These are phyloP conservation scores for Virgularia gustaviana DNA, from an alignment of 92 coral and sea anemone genomes.

Conservation along the genomic window DNA sequence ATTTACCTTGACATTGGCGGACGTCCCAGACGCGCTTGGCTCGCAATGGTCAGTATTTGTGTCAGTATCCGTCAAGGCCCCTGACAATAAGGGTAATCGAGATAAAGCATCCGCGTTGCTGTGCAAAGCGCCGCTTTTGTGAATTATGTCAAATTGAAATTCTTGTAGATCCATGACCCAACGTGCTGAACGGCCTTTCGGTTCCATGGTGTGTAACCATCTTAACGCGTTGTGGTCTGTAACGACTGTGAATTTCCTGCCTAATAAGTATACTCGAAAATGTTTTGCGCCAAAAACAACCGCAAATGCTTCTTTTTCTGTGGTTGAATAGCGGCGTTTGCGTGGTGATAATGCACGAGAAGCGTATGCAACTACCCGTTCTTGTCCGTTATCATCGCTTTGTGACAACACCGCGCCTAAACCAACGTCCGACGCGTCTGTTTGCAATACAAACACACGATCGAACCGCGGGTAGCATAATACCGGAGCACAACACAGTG, in stretches of 20 bases:
- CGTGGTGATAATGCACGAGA: neutral
- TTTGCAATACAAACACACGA: slow-evolving; percentile 11
- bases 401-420: neutral
- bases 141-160: slow-evolving; percentile 43
- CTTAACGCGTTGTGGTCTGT: slow-evolving; percentile 38
- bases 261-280: slow-evolving; percentile 25
- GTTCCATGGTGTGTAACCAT: slow-evolving; percentile 48
- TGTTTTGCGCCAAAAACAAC: slow-evolving; percentile 15
- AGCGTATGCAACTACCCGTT: slow-evolving; percentile 19
- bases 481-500: slow-evolving; percentile 35
- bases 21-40: neutral
- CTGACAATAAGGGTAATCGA: slow-evolving; percentile 9
- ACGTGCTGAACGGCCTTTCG: slow-evolving; percentile 39
- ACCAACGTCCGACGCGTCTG: slow-evolving; percentile 10
- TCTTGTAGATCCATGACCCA: slow-evolving; percentile 57
- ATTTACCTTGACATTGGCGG: too few relatives aligned
- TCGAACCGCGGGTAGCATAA: slow-evolving; percentile 27
- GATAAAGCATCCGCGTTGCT: slow-evolving; percentile 44
- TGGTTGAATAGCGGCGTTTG: slow-evolving; percentile 2
- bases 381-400: neutral
- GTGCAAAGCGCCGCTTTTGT: slow-evolving; percentile 44
- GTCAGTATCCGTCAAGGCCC: neutral
- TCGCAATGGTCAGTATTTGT: neutral
- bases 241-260: slow-evolving; percentile 19
- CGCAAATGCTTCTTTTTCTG: slow-evolving; percentile 26